Percentiles rank a stretch among this genome's conserved stretches.
Evolutionary conservation across 2,888 invertebrate genomes (phyloP).

Genomic region (Dryobotodes eremita): DNA sequence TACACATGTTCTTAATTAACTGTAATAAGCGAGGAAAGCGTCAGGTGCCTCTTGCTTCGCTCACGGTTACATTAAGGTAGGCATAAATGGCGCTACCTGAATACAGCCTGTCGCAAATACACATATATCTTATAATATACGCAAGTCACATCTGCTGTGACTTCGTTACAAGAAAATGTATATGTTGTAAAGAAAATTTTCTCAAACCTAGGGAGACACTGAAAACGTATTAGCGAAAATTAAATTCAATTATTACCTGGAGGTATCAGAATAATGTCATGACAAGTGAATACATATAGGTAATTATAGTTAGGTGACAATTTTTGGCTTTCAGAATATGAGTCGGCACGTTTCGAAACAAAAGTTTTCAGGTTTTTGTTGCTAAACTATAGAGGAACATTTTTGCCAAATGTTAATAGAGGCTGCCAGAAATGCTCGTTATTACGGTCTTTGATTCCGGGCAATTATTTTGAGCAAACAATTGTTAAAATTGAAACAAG

Average conservation of each 20-base stretch:
- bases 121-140: conserved; percentile 19
- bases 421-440: conserved; percentile 30
- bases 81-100: conserved; percentile 20
- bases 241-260: background rate
- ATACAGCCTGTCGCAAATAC: conserved; percentile 20
- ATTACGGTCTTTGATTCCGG: conserved; percentile 30
- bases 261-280: background rate
- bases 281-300: background rate
- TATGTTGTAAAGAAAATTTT: conserved; percentile 17
- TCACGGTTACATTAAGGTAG: conserved; percentile 24
- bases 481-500: conserved; percentile 36
- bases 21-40: conserved; percentile 41
- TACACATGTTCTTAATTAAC: conserved; percentile 51
- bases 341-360: background rate
- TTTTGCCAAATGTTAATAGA: conserved; percentile 24
- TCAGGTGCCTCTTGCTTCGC: conserved; percentile 31
- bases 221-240: background rate
- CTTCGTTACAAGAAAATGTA: conserved; percentile 39
- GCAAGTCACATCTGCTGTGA: conserved; percentile 27
- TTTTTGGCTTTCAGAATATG: background rate
- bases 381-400: background rate
- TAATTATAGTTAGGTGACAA: background rate
- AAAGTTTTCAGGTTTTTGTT: conserved; percentile 21
- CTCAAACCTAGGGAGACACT: too few relatives aligned
- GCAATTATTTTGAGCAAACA: conserved; percentile 13